These are phyloP conservation scores for Chironomus striatipennis DNA, from an alignment of 1,140 invertebrate genomes.

Conservation along the genomic window DNA sequence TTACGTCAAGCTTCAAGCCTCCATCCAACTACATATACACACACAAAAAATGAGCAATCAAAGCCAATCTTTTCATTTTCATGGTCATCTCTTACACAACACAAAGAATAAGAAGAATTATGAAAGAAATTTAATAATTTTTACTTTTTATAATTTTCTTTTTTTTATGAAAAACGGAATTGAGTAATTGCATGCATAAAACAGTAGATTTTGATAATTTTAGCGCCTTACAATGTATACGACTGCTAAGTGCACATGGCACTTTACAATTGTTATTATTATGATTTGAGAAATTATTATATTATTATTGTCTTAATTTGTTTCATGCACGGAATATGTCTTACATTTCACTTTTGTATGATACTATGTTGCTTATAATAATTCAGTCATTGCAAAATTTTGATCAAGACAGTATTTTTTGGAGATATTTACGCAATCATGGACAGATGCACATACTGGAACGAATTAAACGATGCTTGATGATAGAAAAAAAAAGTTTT, in stretches of 20 bases:
- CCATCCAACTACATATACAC: not conserved
- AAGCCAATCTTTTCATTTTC: not conserved
- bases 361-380: too few relatives aligned
- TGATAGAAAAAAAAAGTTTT: too few relatives aligned
- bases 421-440: not conserved
- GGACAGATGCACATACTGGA: not conserved
- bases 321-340: not conserved
- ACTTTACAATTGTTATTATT: conserved; percentile 3
- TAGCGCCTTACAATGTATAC: not conserved
- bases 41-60: too few relatives aligned
- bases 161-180: not conserved
- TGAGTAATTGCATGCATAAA: not conserved
- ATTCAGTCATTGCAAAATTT: not conserved
- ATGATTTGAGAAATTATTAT: not conserved
- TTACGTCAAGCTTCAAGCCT: not conserved
- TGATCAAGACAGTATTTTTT: not conserved
- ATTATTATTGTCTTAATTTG: conserved; percentile 2
- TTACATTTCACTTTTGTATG: too few relatives aligned
- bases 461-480: not conserved
- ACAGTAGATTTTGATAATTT: not conserved
- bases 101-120: not conserved
- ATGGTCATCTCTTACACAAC: conserved; percentile 2
- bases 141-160: not conserved
- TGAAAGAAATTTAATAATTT: not conserved
- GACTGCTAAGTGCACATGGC: not conserved